phyloP scores from a whole-genome alignment of 1,140 invertebrate genomes.

The Steinernema khuongi region DNA sequence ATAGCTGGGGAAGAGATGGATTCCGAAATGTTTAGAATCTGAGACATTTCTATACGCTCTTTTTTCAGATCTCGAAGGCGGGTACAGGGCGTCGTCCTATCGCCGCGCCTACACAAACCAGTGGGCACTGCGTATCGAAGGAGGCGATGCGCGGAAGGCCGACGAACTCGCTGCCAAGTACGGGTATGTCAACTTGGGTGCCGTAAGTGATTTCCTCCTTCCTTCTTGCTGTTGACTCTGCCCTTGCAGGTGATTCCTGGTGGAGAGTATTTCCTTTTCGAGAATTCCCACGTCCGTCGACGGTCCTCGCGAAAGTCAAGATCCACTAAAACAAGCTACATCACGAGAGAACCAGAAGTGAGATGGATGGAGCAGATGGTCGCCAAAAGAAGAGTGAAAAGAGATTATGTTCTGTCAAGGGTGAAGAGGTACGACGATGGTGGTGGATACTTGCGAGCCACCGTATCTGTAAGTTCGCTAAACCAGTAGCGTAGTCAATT shows the following conservation, averaged over 20 bases:
- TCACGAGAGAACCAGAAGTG: conserved; percentile 60
- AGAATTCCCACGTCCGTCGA: conserved; percentile 26
- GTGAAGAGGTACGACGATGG: conserved; percentile 24
- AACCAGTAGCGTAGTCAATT: conserved; percentile 22
- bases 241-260: conserved; percentile 46
- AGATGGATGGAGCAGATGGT: conserved; percentile 88
- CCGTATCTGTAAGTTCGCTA: conserved; percentile 12
- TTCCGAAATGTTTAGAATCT: neutral
- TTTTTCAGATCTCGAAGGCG: neutral
- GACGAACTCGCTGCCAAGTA: conserved; percentile 54
- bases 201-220: conserved; percentile 47
- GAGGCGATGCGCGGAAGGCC: conserved; percentile 44
- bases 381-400: conserved; percentile 77
- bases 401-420: conserved; percentile 65
- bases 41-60: too few species aligned
- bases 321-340: conserved; percentile 27
- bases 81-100: neutral
- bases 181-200: conserved; percentile 53
- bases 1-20: neutral
- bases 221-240: too few species aligned
- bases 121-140: conserved; percentile 52
- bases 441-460: conserved; percentile 21
- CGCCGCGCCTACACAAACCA: conserved; percentile 47
- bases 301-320: conserved; percentile 37
- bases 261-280: conserved; percentile 44